Conservation (phyloP, 2,888 invertebrate species). For the Acanthosepion lycidas region DNA sequence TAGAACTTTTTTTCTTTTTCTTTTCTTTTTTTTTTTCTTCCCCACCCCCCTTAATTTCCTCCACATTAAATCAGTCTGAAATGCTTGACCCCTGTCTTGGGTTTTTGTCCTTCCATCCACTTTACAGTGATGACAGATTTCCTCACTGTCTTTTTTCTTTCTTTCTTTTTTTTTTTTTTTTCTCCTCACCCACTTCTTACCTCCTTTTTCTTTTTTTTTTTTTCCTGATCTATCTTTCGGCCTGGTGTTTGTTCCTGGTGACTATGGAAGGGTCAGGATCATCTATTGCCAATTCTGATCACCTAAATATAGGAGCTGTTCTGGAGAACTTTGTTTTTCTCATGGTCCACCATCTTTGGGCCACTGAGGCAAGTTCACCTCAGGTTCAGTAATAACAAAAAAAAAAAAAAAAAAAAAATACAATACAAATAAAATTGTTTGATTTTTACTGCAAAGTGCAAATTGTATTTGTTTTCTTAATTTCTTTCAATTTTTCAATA, state of each 20-base stretch:
- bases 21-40: neutral
- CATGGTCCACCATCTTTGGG: neutral
- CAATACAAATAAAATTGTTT: neutral
- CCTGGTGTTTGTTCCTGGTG: constrained; percentile 33
- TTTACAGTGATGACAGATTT: neutral
- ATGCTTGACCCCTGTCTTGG: neutral
- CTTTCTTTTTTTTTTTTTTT: neutral
- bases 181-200: neutral
- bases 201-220: neutral
- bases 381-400: constrained; percentile 7
- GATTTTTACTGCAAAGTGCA: constrained; percentile 41
- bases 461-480: neutral
- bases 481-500: neutral
- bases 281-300: constrained; percentile 33
- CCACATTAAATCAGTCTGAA: neutral
- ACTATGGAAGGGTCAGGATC: constrained; percentile 21
- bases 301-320: neutral
- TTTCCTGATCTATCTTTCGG: neutral
- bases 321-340: neutral
- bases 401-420: neutral
- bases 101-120: constrained; percentile 11
- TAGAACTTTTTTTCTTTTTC: neutral
- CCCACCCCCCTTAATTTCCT: neutral
- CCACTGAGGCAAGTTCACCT: constrained; percentile 8
- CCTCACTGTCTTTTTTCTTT: neutral